These are phyloP conservation scores for Caradrina kadenii DNA, from an alignment of 2,888 invertebrate species.

Conservation along the genomic window DNA sequence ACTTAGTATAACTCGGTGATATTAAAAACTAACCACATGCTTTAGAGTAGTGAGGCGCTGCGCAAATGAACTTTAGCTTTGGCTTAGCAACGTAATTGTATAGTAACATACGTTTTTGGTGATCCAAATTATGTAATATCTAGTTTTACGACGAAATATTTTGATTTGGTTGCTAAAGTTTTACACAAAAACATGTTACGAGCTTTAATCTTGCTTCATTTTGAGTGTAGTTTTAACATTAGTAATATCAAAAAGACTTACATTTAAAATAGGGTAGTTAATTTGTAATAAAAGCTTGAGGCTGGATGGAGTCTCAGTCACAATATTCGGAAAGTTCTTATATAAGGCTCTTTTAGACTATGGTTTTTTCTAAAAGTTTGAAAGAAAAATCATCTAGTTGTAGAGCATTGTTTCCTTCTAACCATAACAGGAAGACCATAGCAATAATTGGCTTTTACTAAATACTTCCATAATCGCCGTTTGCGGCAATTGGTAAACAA, in stretches of 20 bases:
- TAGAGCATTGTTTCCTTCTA: no score
- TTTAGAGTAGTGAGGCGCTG: slow-evolving; percentile 31
- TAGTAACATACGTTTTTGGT: slow-evolving; percentile 42
- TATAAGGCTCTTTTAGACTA: no score
- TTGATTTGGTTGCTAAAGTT: no score
- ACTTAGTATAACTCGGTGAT: slow-evolving; percentile 3
- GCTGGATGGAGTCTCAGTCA: slow-evolving; percentile 17
- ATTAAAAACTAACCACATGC: slow-evolving; percentile 14
- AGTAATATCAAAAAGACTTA: neutral
- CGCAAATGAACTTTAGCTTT: slow-evolving; percentile 34
- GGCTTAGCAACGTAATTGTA: slow-evolving; percentile 26
- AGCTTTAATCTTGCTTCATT: slow-evolving; percentile 62
- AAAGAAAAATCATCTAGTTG: no score
- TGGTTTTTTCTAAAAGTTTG: no score
- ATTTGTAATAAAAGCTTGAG: neutral
- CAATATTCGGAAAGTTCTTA: neutral
- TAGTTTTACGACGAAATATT: neutral
- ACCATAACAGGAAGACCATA: no score
- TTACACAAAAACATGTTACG: slow-evolving; percentile 25
- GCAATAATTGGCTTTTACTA: neutral
- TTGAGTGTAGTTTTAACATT: slow-evolving; percentile 44
- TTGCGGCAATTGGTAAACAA: neutral
- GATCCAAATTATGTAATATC: neutral
- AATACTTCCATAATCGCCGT: neutral
- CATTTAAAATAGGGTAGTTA: slow-evolving; percentile 34